Percentiles rank a stretch among this genome's conserved stretches.
Evolutionary conservation across 2,888 invertebrate species (phyloP).

Genomic region (Eustalomyia histrio): DNA sequence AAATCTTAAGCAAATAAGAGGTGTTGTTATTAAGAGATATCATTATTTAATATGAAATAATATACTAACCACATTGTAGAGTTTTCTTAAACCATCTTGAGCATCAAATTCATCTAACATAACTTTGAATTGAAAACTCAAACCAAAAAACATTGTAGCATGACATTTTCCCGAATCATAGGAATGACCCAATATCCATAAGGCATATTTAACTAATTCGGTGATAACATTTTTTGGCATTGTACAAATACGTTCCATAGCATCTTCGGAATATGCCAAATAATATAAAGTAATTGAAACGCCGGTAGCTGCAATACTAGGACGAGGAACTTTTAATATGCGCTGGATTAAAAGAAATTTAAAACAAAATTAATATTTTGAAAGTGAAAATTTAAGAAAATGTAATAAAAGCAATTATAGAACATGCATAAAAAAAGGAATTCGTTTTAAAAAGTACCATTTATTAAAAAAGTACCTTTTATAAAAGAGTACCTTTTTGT

Average conservation of each 20-base stretch:
- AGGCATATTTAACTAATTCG: conserved; percentile 91
- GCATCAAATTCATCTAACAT: conserved; percentile 96
- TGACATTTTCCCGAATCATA: conserved; percentile 99
- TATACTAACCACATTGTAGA: conserved; percentile 89
- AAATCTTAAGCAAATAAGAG: conserved; percentile 81
- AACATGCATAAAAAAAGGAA: too few species aligned
- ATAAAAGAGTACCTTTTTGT: too few species aligned
- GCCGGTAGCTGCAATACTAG: conserved; percentile 95
- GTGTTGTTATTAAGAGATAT: too few species aligned
- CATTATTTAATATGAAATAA: background rate
- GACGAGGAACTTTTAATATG: conserved; percentile 93
- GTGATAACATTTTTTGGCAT: conserved; percentile 88
- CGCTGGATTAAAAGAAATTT: conserved; percentile 80
- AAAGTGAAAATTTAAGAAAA: too few species aligned
- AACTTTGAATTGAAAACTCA: conserved; percentile 94
- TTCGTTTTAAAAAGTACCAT: too few species aligned
- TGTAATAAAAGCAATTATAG: too few species aligned
- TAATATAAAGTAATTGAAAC: conserved; percentile 98
- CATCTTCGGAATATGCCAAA: conserved; percentile 97
- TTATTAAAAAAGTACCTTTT: too few species aligned
- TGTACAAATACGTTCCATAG: conserved; percentile 96
- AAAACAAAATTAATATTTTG: background rate
- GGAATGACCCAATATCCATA: conserved; percentile 97
- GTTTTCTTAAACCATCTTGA: conserved; percentile 93
- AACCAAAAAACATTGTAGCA: conserved; percentile 98